phyloP scores from a whole-genome alignment of 2,113 vertebrate genomes.

The Speoplatyrhinus poulsoni region DNA sequence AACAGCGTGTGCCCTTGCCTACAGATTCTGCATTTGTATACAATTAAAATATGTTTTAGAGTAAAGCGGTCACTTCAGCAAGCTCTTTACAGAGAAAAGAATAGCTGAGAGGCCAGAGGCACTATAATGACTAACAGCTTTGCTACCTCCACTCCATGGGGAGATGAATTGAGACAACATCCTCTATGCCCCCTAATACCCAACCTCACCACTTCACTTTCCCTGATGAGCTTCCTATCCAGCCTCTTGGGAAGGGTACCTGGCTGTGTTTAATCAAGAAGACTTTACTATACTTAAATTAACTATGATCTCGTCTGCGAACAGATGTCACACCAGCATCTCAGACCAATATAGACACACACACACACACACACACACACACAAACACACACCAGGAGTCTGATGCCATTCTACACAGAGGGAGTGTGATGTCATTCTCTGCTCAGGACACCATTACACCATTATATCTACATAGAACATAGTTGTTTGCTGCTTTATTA shows the following conservation, averaged over 20 bases:
- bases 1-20: too few species aligned
- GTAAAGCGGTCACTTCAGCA: constrained; percentile 68
- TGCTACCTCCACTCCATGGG: constrained; percentile 54
- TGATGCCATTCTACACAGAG: too few species aligned
- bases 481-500: too few species aligned
- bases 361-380: too few species aligned
- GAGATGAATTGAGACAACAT: constrained; percentile 63
- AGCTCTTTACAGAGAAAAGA: constrained; percentile 52
- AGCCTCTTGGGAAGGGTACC: constrained; percentile 57
- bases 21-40: constrained; percentile 6
- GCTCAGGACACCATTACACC: too few species aligned
- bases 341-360: too few species aligned
- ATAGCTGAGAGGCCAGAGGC: constrained; percentile 53
- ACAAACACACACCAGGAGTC: too few species aligned
- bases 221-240: constrained; percentile 53
- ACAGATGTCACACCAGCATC: too few species aligned
- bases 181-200: constrained; percentile 56
- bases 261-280: constrained; percentile 63
- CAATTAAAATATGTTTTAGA: too few species aligned
- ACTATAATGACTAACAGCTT: constrained; percentile 55
- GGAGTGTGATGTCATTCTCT: too few species aligned
- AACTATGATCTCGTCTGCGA: too few species aligned
- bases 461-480: too few species aligned
- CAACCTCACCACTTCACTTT: constrained; percentile 54
- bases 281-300: constrained; percentile 75